A percentile compares a stretch with the other conserved stretches of the same genome.
phyloP scores from a whole-genome alignment of 2,797 vertebrate species.

The Hypotaenidia philippensis region DNA sequence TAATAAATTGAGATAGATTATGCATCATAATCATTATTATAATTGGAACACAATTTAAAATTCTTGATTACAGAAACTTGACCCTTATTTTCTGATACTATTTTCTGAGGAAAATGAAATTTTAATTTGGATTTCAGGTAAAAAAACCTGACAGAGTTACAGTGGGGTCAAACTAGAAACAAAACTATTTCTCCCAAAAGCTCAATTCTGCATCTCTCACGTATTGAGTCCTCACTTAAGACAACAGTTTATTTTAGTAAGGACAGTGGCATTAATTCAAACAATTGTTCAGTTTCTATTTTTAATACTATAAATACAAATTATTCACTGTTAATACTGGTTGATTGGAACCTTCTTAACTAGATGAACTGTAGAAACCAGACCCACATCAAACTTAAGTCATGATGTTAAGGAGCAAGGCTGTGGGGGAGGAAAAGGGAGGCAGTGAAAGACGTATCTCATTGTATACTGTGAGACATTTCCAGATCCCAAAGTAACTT shows the following conservation, averaged over 20 bases:
- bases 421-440: background rate
- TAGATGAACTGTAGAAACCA: background rate
- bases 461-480: background rate
- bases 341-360: background rate
- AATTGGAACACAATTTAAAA: background rate
- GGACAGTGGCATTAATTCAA: background rate
- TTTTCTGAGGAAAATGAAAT: background rate
- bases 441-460: rapidly evolving
- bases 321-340: background rate
- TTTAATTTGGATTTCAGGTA: background rate
- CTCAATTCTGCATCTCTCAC: background rate
- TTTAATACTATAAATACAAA: background rate
- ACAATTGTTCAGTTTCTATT: background rate
- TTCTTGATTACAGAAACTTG: background rate
- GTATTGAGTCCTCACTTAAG: background rate
- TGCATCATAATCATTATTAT: background rate
- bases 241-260: background rate
- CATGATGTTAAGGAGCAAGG: background rate
- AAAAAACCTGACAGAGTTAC: background rate
- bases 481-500: background rate
- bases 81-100: background rate
- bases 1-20: background rate
- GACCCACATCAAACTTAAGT: background rate
- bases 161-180: background rate
- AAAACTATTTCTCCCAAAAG: background rate